These are phyloP conservation scores for Cochlearius cochlearius DNA, from an alignment of 2,113 vertebrate species.

Conservation along the genomic window DNA sequence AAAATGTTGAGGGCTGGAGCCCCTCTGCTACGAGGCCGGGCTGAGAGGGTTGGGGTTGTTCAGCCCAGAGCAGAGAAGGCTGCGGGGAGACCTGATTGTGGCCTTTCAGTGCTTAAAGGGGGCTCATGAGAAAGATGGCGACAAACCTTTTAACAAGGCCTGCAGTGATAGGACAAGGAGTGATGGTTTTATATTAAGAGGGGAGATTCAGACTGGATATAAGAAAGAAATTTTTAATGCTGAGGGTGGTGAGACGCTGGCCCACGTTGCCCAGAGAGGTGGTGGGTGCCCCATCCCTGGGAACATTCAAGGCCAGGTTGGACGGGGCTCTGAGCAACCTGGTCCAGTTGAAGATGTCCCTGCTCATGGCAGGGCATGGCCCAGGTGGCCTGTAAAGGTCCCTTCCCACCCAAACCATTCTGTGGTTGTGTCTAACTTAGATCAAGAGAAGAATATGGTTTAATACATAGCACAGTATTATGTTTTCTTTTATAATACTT, in stretches of 20 bases:
- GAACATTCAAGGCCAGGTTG: background rate
- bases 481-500: background rate
- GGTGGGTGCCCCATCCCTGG: background rate
- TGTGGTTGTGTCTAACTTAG: background rate
- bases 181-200: background rate
- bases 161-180: background rate
- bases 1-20: background rate
- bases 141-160: background rate
- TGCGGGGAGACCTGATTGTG: background rate
- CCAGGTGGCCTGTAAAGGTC: background rate
- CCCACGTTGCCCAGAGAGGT: background rate
- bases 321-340: background rate
- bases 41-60: background rate
- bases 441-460: background rate
- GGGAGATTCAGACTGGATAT: background rate
- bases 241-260: background rate
- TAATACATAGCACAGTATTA: background rate
- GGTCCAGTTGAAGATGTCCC: background rate
- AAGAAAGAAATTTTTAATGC: accelerated
- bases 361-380: background rate
- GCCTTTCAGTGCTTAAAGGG: background rate
- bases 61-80: background rate
- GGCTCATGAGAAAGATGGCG: background rate
- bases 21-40: background rate
- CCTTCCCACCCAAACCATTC: background rate